Percentiles rank a stretch among this genome's conserved stretches.
phyloP scores from a whole-genome alignment of 2,113 vertebrate species.

The Solea senegalensis region DNA sequence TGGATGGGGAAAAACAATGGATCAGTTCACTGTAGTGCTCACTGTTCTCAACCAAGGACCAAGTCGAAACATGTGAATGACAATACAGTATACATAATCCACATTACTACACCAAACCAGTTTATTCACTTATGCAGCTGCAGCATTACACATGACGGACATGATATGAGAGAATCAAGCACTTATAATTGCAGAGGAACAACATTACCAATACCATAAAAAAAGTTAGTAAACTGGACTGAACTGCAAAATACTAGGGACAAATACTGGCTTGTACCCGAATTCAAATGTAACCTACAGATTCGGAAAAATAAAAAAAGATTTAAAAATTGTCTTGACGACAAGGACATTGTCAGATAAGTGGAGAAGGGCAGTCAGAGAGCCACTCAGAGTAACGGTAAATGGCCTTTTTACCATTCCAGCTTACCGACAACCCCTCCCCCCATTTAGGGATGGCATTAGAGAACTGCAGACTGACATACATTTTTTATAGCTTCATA shows the following conservation, averaged over 20 bases:
- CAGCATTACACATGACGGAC: neutral
- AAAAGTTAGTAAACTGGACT: slow-evolving; percentile 15
- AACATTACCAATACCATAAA: slow-evolving; percentile 20
- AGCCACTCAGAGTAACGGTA: slow-evolving; percentile 94
- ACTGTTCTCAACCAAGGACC: neutral
- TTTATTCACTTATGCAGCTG: neutral
- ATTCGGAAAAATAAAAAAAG: slow-evolving; percentile 58
- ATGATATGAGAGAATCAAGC: neutral
- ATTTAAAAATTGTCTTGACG: slow-evolving; percentile 79
- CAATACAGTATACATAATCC: neutral
- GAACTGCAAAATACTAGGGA: slow-evolving; percentile 29
- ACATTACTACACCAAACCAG: neutral
- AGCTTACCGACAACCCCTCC: slow-evolving; percentile 79
- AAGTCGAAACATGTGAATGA: slow-evolving; percentile 3
- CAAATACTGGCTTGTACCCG: slow-evolving; percentile 44
- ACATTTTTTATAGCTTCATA: slow-evolving; percentile 99
- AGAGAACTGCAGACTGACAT: slow-evolving; percentile 99
- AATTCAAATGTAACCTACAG: slow-evolving; percentile 72
- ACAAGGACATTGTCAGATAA: slow-evolving; percentile 85
- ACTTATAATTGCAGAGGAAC: too few relatives aligned
- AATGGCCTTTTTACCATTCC: slow-evolving; percentile 94
- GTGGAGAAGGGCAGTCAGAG: slow-evolving; percentile 86
- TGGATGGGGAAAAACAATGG: slow-evolving; percentile 55
- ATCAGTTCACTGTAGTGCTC: slow-evolving; percentile 29
- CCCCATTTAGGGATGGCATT: slow-evolving; percentile 93